Evolutionary conservation across 2,113 vertebrate genomes (phyloP), one percentile per base, ranked within the genome.

Genomic region (Hypomesus transpacificus): DNA sequence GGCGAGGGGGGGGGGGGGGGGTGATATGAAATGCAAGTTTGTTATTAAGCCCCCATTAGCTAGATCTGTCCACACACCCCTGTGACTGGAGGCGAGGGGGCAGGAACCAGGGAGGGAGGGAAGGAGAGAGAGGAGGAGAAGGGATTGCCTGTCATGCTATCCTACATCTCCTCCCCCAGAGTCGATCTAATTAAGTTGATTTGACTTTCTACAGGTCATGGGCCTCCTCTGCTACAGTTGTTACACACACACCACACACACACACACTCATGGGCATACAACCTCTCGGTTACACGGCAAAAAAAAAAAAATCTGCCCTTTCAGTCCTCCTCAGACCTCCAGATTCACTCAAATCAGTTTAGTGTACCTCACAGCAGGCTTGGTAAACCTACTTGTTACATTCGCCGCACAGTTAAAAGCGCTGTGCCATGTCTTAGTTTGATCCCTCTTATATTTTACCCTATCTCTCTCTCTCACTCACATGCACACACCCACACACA

Each of bases 1-100:
- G 54, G 18, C 28, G 26, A 7, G 24, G 52, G 58, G 66, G 17
- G 54, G n/a, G 54, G 74, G 54, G 65, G 54, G 20, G 26, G 58
- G 11, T 31, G 63, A 58, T 73, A 57, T 73, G 74, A 79, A 80
- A 72, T 66, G 71, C 58, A 51, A 71, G 75, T 71, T 71, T 77
- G 57, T 80, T 78, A 74, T 76, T 73, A 67, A 71, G 68, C 69
- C 61, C 63, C 7, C 34, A 5, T 63, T 59, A 28, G 53, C 68
- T 39, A 63, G 68, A 34, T 67, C 66, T 52, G 24, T 67, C 62
- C 53, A 70, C 59, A 26, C 56, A 6, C 26, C 28, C 9, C 26
- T 61, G 70, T 52, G 58, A 67, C 75, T 65, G 24, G 61, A 63
- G 28, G 73, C 62, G 67, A 66, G 24, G 70, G 26, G 34, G 66